These are phyloP conservation scores for Tenthredo mesomela DNA, from an alignment of 2,888 invertebrate genomes.

Conservation along the genomic window DNA sequence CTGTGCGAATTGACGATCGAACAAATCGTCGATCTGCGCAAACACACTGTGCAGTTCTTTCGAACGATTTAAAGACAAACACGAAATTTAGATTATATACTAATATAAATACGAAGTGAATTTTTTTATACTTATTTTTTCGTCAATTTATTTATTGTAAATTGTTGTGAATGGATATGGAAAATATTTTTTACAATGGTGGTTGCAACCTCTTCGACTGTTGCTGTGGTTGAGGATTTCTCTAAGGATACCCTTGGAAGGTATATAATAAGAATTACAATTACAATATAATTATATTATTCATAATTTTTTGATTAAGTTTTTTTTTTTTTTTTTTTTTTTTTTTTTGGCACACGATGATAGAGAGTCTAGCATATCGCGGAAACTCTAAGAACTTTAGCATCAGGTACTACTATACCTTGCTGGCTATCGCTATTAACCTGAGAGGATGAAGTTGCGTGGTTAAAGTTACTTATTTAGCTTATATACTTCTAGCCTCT, in stretches of 20 bases:
- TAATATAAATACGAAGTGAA: too few relatives aligned
- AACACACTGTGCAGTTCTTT: background rate
- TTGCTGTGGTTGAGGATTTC: constrained; percentile 72
- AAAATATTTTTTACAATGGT: constrained; percentile 62
- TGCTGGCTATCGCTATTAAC: background rate
- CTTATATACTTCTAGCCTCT: background rate
- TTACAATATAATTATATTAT: background rate
- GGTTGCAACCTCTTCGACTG: constrained; percentile 71
- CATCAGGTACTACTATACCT: too few relatives aligned
- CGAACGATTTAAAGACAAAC: too few relatives aligned
- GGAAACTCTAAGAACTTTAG: background rate
- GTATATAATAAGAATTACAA: constrained; percentile 63
- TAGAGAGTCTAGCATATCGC: background rate
- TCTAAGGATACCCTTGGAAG: constrained; percentile 75
- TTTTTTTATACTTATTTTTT: background rate
- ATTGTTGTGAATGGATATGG: constrained; percentile 37
- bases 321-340: background rate
- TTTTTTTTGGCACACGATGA: too few relatives aligned
- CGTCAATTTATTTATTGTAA: background rate
- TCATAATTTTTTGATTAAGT: background rate
- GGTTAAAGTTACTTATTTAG: constrained; percentile 7
- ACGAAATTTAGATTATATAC: too few relatives aligned
- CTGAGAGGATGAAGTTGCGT: background rate
- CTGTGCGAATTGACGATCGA: background rate
- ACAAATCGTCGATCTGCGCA: background rate